phyloP scores from a whole-genome alignment of 2,113 vertebrate species.

The Elephantulus edwardii region DNA sequence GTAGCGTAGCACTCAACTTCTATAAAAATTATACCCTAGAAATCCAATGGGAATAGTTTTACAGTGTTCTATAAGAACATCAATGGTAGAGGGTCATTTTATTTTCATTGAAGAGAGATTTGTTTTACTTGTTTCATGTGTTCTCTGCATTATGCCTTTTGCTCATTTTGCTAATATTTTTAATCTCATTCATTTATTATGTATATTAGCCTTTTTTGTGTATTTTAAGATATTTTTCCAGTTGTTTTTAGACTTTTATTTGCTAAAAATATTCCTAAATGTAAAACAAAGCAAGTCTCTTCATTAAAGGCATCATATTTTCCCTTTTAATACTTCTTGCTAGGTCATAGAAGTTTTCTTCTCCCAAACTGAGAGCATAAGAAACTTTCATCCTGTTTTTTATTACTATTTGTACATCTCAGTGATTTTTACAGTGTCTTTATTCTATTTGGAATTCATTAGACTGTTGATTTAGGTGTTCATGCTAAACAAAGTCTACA shows the following conservation, averaged over 20 bases:
- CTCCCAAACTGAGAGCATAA: not conserved
- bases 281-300: not conserved
- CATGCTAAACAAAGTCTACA: not conserved
- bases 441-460: too few relatives aligned
- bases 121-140: not conserved
- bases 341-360: not conserved
- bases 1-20: too few relatives aligned
- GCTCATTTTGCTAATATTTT: not conserved
- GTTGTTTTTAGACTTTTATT: not conserved
- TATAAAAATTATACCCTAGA: too few relatives aligned
- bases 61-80: too few relatives aligned
- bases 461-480: not conserved
- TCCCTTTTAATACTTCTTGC: constrained; percentile 22
- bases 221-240: constrained; percentile 11
- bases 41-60: too few relatives aligned
- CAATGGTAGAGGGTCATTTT: not conserved
- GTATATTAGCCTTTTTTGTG: not conserved
- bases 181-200: too few relatives aligned
- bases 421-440: not conserved
- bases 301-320: not conserved
- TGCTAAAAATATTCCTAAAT: not conserved
- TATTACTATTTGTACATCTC: not conserved
- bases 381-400: not conserved
- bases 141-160: not conserved
- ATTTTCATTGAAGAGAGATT: not conserved